These are phyloP conservation scores for Leptodactylus fallax DNA, from an alignment of 2,797 vertebrate species.

Conservation along the genomic window DNA sequence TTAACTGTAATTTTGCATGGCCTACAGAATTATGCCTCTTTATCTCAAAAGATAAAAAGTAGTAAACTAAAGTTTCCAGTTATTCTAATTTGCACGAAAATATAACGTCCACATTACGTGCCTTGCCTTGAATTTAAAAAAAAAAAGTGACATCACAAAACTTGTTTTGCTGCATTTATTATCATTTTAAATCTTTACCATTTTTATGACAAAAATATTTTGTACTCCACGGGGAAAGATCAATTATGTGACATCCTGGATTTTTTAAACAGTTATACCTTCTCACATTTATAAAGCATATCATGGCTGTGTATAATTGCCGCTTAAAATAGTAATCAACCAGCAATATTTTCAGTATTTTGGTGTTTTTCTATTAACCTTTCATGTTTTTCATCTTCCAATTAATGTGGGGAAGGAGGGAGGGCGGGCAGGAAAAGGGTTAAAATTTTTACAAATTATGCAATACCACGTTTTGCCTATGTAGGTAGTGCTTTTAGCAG, in stretches of 20 bases:
- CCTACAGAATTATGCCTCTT: conserved; percentile 86
- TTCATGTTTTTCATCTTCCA: conserved; percentile 97
- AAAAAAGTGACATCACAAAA: conserved; percentile 92
- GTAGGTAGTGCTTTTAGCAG: conserved; percentile 99
- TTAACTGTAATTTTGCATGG: conserved; percentile 85
- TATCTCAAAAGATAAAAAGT: conserved; percentile 86
- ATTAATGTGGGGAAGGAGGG: conserved; percentile 93
- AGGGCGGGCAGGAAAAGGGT: conserved; percentile 86
- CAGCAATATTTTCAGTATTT: conserved; percentile 97
- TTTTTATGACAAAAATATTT: conserved; percentile 99
- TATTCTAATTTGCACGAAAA: conserved; percentile 99
- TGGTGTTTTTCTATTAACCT: conserved; percentile 94
- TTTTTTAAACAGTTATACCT: conserved; percentile 99
- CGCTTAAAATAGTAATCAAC: conserved; percentile 99
- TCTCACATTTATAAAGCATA: conserved; percentile 99
- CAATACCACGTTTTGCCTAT: conserved; percentile 99
- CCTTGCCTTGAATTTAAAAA: conserved; percentile 95
- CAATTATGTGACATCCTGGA: conserved; percentile 88
- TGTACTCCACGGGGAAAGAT: conserved; percentile 91
- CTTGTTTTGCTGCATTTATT: conserved; percentile 99
- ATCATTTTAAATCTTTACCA: conserved; percentile 98
- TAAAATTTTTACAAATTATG: conserved; percentile 99
- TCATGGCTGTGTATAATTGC: conserved; percentile 99
- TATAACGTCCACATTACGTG: conserved; percentile 99
- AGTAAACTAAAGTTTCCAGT: conserved; percentile 88